phyloP scores from a whole-genome alignment of 2,888 invertebrate species.

The Amiota mariae region DNA sequence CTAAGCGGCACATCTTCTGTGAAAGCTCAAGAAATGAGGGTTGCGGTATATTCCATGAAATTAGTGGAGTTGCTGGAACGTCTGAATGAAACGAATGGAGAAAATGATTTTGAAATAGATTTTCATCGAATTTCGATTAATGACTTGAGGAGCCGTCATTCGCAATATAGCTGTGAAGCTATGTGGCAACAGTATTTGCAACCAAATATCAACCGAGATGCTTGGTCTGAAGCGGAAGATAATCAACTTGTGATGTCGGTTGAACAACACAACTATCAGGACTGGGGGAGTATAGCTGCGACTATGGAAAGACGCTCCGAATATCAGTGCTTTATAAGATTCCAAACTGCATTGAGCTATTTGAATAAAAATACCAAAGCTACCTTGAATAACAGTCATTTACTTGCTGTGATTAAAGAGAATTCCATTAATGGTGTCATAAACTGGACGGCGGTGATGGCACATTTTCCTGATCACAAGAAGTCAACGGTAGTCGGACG shows the following conservation, averaged over 20 bases:
- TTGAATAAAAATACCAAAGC: neutral
- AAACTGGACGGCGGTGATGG: slow-evolving; percentile 83
- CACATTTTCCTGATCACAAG: slow-evolving; percentile 78
- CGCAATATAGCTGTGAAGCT: slow-evolving; percentile 78
- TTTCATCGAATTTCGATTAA: slow-evolving; percentile 68
- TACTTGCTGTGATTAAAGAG: slow-evolving; percentile 51
- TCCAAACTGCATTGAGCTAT: slow-evolving; percentile 74
- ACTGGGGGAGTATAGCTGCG: slow-evolving; percentile 81
- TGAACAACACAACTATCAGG: slow-evolving; percentile 74
- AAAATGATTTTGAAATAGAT: slow-evolving; percentile 64
- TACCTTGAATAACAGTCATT: no score
- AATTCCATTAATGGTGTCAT: slow-evolving; percentile 80
- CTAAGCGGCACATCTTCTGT: neutral
- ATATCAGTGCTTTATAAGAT: slow-evolving; percentile 82
- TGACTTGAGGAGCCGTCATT: slow-evolving; percentile 76
- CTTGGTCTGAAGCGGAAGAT: slow-evolving; percentile 77
- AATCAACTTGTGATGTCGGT: slow-evolving; percentile 71
- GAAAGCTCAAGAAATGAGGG: slow-evolving; percentile 30
- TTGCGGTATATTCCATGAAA: slow-evolving; percentile 47
- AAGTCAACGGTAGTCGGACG: slow-evolving; percentile 81
- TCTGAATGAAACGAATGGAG: slow-evolving; percentile 35
- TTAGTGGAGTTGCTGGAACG: slow-evolving; percentile 46
- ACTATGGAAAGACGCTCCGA: slow-evolving; percentile 78
- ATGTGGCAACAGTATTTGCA: slow-evolving; percentile 84
- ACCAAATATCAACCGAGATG: slow-evolving; percentile 78